Evolutionary conservation across 2,797 vertebrate species (phyloP).

Genomic region (Cyprinodon diabolis): DNA sequence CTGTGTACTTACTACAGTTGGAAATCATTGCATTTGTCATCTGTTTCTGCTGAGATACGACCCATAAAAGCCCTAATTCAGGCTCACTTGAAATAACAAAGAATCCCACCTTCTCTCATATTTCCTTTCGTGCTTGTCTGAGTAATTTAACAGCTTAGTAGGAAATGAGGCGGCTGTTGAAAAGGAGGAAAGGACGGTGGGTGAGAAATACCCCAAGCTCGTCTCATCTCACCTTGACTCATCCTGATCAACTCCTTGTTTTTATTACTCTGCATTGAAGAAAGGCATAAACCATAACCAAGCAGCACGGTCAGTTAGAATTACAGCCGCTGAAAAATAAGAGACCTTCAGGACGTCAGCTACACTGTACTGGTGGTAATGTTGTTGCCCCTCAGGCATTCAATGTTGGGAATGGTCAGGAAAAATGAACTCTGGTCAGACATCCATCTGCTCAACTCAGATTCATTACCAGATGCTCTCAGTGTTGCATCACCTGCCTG

Average conservation of each 20-base stretch:
- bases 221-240: slow-evolving; percentile 30
- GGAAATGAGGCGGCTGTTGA: slow-evolving; percentile 12
- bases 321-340: slow-evolving; percentile 23
- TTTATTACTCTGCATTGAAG: slow-evolving; percentile 22
- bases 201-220: slow-evolving; percentile 40
- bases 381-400: slow-evolving; percentile 17
- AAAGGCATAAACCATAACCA: slow-evolving; percentile 12
- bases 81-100: slow-evolving; percentile 70
- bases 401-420: slow-evolving; percentile 42
- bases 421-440: slow-evolving; percentile 52
- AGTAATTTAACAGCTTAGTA: slow-evolving; percentile 60
- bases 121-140: slow-evolving; percentile 68
- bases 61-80: slow-evolving; percentile 64
- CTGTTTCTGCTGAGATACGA: slow-evolving; percentile 65
- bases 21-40: slow-evolving; percentile 70
- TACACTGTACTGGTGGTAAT: slow-evolving; percentile 31
- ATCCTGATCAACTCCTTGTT: slow-evolving; percentile 31
- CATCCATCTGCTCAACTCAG: slow-evolving; percentile 59
- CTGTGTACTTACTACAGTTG: slow-evolving; percentile 34
- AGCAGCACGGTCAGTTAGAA: slow-evolving; percentile 20
- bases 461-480: slow-evolving; percentile 66
- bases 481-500: slow-evolving; percentile 65
- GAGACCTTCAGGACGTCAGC: slow-evolving; percentile 38
- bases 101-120: slow-evolving; percentile 68
- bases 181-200: slow-evolving; percentile 38